A percentile compares a stretch with the other conserved stretches of the same genome.
Evolutionary conservation across 2,113 vertebrate species (phyloP).

Genomic region (Pseudonaja textilis): DNA sequence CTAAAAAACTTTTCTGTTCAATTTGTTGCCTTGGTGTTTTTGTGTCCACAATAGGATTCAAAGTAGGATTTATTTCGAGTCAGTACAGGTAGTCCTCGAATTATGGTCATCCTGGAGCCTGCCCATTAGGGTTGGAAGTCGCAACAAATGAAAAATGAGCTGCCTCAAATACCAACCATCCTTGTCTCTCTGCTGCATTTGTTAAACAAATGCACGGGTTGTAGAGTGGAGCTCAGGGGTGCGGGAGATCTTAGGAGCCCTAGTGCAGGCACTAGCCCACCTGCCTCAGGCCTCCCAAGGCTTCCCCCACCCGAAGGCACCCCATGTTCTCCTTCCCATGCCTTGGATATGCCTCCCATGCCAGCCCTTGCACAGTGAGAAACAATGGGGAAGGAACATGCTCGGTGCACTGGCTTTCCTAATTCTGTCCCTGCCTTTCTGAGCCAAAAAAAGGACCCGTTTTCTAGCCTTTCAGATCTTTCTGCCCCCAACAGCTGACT

Average conservation of each 20-base stretch:
- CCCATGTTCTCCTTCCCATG: background rate
- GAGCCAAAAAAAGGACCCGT: background rate
- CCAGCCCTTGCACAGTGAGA: background rate
- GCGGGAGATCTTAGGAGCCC: background rate
- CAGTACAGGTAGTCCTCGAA: background rate
- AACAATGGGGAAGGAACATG: background rate
- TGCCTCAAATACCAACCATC: background rate
- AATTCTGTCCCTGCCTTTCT: background rate
- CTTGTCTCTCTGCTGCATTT: background rate
- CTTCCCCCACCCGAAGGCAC: background rate
- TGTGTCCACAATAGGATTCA: conserved; percentile 72
- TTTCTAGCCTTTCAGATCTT: background rate
- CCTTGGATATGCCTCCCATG: background rate
- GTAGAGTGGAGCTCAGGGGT: background rate
- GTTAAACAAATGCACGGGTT: background rate
- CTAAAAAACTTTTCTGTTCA: background rate
- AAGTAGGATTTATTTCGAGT: background rate
- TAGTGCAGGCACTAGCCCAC: background rate
- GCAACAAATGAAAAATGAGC: background rate
- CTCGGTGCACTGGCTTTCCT: background rate
- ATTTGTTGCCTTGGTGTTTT: conserved; percentile 10
- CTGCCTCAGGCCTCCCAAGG: background rate
- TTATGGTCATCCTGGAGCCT: background rate
- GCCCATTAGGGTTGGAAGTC: background rate
- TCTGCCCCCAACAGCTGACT: background rate